Conservation (phyloP, 1,140 invertebrate genomes). For the Anthonomus grandis region DNA sequence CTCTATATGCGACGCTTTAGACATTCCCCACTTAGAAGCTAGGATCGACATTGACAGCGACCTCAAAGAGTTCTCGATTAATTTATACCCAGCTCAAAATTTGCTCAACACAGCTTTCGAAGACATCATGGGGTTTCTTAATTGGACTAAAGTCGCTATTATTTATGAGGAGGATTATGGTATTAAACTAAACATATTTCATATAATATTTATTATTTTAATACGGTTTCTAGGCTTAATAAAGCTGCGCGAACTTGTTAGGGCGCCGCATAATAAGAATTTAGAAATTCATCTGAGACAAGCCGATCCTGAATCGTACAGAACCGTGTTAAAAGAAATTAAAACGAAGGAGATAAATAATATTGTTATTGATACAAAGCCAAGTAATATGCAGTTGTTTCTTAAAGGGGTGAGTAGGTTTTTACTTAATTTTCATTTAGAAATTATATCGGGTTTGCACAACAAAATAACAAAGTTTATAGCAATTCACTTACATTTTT, state of each 20-base stretch:
- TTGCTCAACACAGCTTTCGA: slow-evolving; percentile 79
- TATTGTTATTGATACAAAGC: slow-evolving; percentile 79
- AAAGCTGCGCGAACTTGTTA: slow-evolving; percentile 78
- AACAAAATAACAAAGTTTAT: too few relatives aligned
- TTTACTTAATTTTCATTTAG: background rate
- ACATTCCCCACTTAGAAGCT: slow-evolving; percentile 85
- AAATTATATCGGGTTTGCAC: too few relatives aligned
- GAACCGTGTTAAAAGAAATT: slow-evolving; percentile 74
- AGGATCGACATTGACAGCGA: slow-evolving; percentile 66
- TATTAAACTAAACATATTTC: slow-evolving; percentile 50
- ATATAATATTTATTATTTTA: background rate
- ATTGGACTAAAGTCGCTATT: slow-evolving; percentile 91
- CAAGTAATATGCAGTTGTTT: slow-evolving; percentile 69
- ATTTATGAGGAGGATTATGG: slow-evolving; percentile 88
- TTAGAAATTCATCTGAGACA: slow-evolving; percentile 83
- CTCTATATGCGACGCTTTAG: slow-evolving; percentile 85
- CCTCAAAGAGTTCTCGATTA: slow-evolving; percentile 80
- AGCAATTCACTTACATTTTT: too few relatives aligned
- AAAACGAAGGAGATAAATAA: slow-evolving; percentile 80
- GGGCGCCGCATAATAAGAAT: slow-evolving; percentile 60
- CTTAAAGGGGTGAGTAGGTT: slow-evolving; percentile 80
- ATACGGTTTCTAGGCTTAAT: slow-evolving; percentile 66
- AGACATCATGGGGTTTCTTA: slow-evolving; percentile 84
- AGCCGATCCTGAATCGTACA: slow-evolving; percentile 68
- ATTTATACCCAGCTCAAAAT: slow-evolving; percentile 82